These are phyloP conservation scores for Eulemur rubriventer DNA, from an alignment of 2,797 vertebrate genomes.

Conservation along the genomic window DNA sequence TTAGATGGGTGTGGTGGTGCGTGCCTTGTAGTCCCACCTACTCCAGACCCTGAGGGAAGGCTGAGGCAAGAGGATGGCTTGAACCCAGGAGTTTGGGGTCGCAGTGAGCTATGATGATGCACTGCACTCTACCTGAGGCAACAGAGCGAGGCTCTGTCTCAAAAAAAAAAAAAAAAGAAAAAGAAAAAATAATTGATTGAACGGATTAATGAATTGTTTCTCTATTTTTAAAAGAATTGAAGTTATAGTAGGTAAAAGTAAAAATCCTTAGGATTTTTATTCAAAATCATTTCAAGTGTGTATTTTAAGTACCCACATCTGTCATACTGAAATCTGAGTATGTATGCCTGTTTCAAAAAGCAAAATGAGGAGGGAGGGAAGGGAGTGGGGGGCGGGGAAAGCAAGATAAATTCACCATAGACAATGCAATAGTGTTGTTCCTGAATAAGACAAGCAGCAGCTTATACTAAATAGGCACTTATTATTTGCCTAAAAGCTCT, in stretches of 20 bases:
- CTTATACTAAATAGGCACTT: not conserved
- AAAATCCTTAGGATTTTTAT: conserved; percentile 37
- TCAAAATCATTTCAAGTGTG: conserved; percentile 28
- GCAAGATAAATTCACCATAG: not conserved
- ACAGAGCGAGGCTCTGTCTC: too few relatives aligned
- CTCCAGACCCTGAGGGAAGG: too few relatives aligned
- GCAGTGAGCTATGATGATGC: too few relatives aligned
- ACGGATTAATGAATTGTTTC: not conserved
- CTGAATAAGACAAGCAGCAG: not conserved
- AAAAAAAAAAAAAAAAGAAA: too few relatives aligned
- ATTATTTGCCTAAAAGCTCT: not conserved
- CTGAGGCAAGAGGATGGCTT: too few relatives aligned
- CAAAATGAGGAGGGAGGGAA: not conserved
- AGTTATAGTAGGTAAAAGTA: not conserved
- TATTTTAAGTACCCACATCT: not conserved
- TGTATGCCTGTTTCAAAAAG: not conserved
- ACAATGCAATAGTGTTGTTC: not conserved
- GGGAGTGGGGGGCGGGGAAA: not conserved
- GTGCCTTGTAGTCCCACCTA: too few relatives aligned
- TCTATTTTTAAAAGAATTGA: conserved; percentile 3
- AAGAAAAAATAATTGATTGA: not conserved
- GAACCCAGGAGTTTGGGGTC: too few relatives aligned
- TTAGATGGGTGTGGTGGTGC: too few relatives aligned
- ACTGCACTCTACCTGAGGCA: too few relatives aligned
- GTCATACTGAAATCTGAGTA: not conserved